Percentiles rank a stretch among this genome's conserved stretches.
phyloP scores from a whole-genome alignment of 2,888 invertebrate genomes.

The Priocnemis perturbator region DNA sequence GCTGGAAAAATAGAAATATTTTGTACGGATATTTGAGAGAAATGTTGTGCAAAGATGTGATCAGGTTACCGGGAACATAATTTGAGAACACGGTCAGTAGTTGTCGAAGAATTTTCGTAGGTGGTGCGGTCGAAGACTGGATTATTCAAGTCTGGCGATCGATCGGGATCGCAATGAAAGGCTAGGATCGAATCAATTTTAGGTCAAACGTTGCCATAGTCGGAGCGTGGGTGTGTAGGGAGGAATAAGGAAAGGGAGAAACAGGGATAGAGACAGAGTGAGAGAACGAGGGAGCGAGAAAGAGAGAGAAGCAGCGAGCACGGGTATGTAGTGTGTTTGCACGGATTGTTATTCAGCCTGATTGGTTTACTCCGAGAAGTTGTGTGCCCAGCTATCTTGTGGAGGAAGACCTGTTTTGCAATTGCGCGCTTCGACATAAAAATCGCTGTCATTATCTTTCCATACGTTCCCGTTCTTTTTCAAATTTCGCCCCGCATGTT shows the following conservation, averaged over 20 bases:
- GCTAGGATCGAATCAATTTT: too few relatives aligned
- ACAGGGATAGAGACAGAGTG: background rate
- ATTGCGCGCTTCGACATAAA: slow-evolving; percentile 19
- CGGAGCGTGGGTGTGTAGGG: too few relatives aligned
- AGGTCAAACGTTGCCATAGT: too few relatives aligned
- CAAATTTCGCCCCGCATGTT: background rate
- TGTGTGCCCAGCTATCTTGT: slow-evolving; percentile 28
- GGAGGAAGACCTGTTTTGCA: slow-evolving; percentile 29
- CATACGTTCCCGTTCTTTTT: background rate
- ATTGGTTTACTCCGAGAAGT: slow-evolving; percentile 40
- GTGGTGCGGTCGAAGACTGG: too few relatives aligned
- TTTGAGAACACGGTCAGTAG: too few relatives aligned
- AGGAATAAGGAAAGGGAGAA: background rate
- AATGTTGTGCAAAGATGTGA: too few relatives aligned
- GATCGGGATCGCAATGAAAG: too few relatives aligned
- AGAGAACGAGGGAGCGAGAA: background rate
- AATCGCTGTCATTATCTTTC: slow-evolving; percentile 16
- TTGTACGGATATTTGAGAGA: too few relatives aligned
- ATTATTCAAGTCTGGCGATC: too few relatives aligned
- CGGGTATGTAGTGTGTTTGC: slow-evolving; percentile 28
- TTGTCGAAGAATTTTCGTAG: too few relatives aligned
- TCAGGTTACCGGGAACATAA: too few relatives aligned
- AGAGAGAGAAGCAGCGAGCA: background rate
- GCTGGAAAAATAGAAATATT: too few relatives aligned
- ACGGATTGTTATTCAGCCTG: slow-evolving; percentile 42